These are phyloP conservation scores for Knipowitschia caucasica DNA, from an alignment of 2,797 vertebrate species.

Conservation along the genomic window DNA sequence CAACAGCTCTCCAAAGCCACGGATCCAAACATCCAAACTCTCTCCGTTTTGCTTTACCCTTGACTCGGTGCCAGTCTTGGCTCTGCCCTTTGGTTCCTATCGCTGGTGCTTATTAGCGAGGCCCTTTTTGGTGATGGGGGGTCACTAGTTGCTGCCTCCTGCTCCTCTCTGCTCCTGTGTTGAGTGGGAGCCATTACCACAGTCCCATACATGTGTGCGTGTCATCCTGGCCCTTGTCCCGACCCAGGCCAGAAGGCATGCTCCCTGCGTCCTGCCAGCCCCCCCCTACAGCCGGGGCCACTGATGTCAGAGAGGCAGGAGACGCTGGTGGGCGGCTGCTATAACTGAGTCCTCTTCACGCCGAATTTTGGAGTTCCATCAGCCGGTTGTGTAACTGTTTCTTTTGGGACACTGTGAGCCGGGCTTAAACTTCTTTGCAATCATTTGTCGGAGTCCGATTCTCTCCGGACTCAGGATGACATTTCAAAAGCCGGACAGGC, in stretches of 20 bases:
- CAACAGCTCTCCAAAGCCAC: not conserved
- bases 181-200: conserved; percentile 32
- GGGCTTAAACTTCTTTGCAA: conserved; percentile 37
- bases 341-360: conserved; percentile 75
- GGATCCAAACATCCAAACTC: not conserved
- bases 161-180: conserved; percentile 9
- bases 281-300: conserved; percentile 66
- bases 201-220: conserved; percentile 28
- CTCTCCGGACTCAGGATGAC: not conserved
- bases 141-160: conserved; percentile 40
- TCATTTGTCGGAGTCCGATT: not conserved
- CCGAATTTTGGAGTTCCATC: conserved; percentile 77
- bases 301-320: conserved; percentile 80
- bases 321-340: conserved; percentile 73
- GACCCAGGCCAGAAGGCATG: conserved; percentile 77
- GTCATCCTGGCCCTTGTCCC: conserved; percentile 66
- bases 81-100: conserved; percentile 49
- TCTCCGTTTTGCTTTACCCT: conserved; percentile 13
- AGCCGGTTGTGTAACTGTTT: conserved; percentile 69
- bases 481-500: not conserved
- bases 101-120: conserved; percentile 31
- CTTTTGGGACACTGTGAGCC: conserved; percentile 27
- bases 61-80: conserved; percentile 41
- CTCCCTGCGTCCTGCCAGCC: conserved; percentile 71
- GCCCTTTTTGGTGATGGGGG: conserved; percentile 28